phyloP scores from a whole-genome alignment of 2,113 vertebrate species.

The Pteruthius melanotis region DNA sequence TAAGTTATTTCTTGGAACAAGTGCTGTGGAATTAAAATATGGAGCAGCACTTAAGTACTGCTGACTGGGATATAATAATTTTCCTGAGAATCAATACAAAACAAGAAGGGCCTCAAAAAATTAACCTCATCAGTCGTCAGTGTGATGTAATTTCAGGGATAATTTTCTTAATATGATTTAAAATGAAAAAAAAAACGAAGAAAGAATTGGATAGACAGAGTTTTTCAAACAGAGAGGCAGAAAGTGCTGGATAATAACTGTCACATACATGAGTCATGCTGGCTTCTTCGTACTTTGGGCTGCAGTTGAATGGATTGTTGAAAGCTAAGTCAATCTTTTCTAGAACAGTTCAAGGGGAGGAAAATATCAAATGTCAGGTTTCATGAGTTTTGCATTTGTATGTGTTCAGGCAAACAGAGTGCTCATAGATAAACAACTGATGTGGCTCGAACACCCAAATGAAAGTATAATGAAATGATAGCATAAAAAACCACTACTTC shows the following conservation, averaged over 20 bases:
- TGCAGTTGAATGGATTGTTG: background rate
- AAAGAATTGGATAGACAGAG: background rate
- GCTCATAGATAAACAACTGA: slow-evolving; percentile 3
- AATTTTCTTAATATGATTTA: background rate
- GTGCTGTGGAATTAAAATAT: background rate
- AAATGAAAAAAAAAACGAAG: background rate
- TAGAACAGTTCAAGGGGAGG: background rate
- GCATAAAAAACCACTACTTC: background rate
- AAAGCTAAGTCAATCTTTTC: background rate
- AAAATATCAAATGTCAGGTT: slow-evolving; percentile 10
- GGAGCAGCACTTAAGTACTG: background rate
- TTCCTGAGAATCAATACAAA: background rate
- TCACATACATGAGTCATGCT: background rate
- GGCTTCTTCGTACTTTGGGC: background rate
- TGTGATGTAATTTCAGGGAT: background rate
- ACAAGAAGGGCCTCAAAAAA: background rate
- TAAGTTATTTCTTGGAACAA: background rate
- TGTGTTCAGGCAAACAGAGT: background rate
- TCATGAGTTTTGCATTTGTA: slow-evolving; percentile 6
- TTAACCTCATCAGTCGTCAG: background rate
- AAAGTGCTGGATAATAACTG: background rate
- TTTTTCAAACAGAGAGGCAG: background rate
- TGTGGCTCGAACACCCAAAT: background rate
- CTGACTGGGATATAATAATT: background rate
- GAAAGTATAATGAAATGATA: background rate